A percentile compares a stretch with the other conserved stretches of the same genome.
These are phyloP conservation scores for Actinopyga echinites DNA, from an alignment of 53 echinoderm and acorn worm species.

Conservation along the genomic window DNA sequence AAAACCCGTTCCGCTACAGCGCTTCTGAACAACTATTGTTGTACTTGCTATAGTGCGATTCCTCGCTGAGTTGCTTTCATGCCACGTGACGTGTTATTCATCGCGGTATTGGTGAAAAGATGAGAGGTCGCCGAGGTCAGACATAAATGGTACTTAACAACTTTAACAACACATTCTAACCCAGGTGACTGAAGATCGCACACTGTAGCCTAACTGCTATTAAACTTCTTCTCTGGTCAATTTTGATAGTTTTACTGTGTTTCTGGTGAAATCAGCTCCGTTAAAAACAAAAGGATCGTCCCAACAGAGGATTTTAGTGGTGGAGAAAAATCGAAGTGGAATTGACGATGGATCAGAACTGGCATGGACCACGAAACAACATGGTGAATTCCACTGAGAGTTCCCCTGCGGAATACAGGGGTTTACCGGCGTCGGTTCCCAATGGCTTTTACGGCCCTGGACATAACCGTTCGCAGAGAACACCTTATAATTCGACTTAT, in stretches of 20 bases:
- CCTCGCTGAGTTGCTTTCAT: background rate
- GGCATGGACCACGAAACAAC: conserved; percentile 69
- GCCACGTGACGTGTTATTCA: conserved; percentile 37
- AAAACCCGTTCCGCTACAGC: conserved; percentile 28
- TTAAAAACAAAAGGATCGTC: too few relatives aligned
- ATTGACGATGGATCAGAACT: conserved; percentile 78
- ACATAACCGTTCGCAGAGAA: conserved; percentile 1
- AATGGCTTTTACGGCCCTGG: conserved; percentile 76
- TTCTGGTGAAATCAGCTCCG: too few relatives aligned
- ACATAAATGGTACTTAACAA: conserved; percentile 46
- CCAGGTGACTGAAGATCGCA: conserved; percentile 31
- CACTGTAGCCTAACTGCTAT: conserved; percentile 15
- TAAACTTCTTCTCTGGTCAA: conserved; percentile 31
- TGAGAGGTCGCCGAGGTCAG: conserved; percentile 26
- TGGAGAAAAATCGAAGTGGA: background rate
- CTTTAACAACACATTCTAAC: conserved; percentile 48
- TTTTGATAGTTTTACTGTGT: background rate
- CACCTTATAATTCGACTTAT: background rate
- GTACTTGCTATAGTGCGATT: conserved; percentile 4
- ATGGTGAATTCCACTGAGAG: conserved; percentile 65
- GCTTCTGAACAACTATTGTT: conserved; percentile 18
- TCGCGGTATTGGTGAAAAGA: conserved; percentile 41
- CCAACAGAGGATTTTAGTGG: too few relatives aligned
- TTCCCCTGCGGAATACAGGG: conserved; percentile 87
- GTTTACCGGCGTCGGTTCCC: conserved; percentile 65